A percentile compares a stretch with the other conserved stretches of the same genome.
Evolutionary conservation across 1,140 invertebrate species (phyloP).

Genomic region (Bombus haemorrhoidalis): DNA sequence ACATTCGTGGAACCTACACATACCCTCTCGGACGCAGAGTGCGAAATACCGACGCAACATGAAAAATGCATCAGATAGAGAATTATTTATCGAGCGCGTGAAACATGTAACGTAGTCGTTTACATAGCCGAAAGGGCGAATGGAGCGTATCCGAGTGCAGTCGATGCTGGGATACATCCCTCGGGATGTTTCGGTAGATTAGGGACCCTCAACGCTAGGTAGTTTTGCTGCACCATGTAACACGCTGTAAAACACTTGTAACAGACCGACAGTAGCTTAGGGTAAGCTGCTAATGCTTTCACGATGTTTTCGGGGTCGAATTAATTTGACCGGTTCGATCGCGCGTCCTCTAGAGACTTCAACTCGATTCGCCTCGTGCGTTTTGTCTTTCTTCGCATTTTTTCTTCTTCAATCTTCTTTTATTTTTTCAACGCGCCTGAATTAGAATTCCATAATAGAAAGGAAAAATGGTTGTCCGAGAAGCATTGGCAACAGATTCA

Average conservation of each 20-base stretch:
- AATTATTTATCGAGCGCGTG: slow-evolving; percentile 66
- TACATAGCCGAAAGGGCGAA: slow-evolving; percentile 65
- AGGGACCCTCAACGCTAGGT: slow-evolving; percentile 73
- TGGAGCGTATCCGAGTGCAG: slow-evolving; percentile 68
- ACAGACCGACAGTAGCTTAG: slow-evolving; percentile 68
- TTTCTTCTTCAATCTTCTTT: background rate
- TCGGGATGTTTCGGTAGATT: slow-evolving; percentile 81
- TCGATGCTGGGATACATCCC: slow-evolving; percentile 73
- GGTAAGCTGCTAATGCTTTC: slow-evolving; percentile 77
- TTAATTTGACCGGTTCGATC: slow-evolving; percentile 80
- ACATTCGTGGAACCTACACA: background rate
- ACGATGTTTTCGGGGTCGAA: slow-evolving; percentile 80
- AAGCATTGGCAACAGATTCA: background rate
- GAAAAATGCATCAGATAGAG: slow-evolving; percentile 54
- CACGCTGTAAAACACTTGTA: slow-evolving; percentile 82
- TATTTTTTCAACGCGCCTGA: background rate
- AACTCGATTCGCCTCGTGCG: slow-evolving; percentile 1
- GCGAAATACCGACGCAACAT: slow-evolving; percentile 17
- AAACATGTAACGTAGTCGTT: slow-evolving; percentile 65
- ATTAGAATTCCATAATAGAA: background rate
- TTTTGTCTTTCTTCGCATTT: slow-evolving; percentile 17
- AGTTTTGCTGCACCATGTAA: slow-evolving; percentile 75
- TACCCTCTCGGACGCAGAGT: too few relatives aligned
- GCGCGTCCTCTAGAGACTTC: slow-evolving; percentile 59
- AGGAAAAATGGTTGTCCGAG: background rate